Base-by-base conservation (phyloP, 2,888 invertebrate genomes). In the Phyllotreta cruciferae region DNA sequence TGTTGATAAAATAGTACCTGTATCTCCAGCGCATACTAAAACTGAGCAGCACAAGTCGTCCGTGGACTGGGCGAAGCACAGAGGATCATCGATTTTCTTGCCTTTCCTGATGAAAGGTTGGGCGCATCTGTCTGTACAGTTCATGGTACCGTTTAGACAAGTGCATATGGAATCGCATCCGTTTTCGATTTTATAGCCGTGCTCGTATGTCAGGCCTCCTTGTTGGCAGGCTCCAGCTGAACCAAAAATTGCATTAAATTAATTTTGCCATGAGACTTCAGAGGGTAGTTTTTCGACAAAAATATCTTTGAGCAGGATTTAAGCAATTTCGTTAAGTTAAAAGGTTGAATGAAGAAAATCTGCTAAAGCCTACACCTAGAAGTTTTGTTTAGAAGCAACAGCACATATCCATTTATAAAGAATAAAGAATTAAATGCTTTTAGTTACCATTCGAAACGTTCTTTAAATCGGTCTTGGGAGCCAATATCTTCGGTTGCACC, bases 101-200 rank as follows among this genome's bases (percentile, higher is more conserved):
- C 91, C 92, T 11, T 87, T 85, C 55, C 88, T 85, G 69, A 92
- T 86, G 69, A 86, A 88, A 0, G 90, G 90, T 11, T 85, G 85
- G 61, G 83, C 82, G 78, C 94, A 94, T 39, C 90, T 84, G 10
- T 83, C 78, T 0, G 89, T 88, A 74, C 94, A 94, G 67, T 89
- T 86, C 80, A 91, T 88, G 68, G 82, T 82, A 0, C 92, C 92
- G 9, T 85, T 86, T 24, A 83, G 82, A 75, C 94, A 94, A 24
- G 88, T 87, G 75, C 94, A 94, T 1, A 86, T 83, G 67, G 91
- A 90, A 60, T 93, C 91, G 75, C 94, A 94, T 45, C 87, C 91
- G 41, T 88, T 85, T 63, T 89, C 85, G 70, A 92, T 83, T 69
- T 84, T 87, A 70, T 92, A 90, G 1, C 93, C 93, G 55, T 88